These are phyloP conservation scores for Sinosuthora webbiana DNA, from an alignment of 2,113 vertebrate genomes.

Conservation along the genomic window DNA sequence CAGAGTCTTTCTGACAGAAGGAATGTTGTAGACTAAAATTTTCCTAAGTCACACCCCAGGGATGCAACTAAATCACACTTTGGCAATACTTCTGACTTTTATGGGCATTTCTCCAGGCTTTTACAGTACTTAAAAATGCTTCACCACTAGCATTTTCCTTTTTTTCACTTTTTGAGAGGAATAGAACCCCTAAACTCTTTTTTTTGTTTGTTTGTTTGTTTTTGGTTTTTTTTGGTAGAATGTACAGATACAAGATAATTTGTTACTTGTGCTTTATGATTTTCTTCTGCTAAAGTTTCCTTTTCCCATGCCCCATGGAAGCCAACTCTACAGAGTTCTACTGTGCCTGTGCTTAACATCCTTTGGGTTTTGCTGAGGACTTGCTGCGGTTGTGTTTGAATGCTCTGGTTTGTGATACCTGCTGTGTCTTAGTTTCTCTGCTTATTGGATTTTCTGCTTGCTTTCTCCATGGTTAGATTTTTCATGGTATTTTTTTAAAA, in stretches of 20 bases:
- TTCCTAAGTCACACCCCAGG: not conserved
- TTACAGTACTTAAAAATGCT: not conserved
- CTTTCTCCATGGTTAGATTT: not conserved
- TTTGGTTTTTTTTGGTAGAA: not conserved
- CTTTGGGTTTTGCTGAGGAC: not conserved
- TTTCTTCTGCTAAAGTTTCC: not conserved
- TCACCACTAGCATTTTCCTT: not conserved
- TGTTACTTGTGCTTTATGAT: not conserved
- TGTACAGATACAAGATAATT: not conserved
- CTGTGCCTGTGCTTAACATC: not conserved
- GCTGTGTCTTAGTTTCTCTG: not conserved
- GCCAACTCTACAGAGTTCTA: not conserved
- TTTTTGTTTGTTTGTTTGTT: too few species aligned
- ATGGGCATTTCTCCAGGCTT: not conserved
- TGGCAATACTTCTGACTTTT: not conserved
- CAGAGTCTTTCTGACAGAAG: not conserved
- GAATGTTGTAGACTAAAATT: not conserved
- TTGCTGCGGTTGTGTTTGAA: not conserved
- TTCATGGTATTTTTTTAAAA: not conserved
- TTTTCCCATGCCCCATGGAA: not conserved
- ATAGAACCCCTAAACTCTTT: not conserved
- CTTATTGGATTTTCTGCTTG: not conserved
- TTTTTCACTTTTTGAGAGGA: not conserved
- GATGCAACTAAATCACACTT: not conserved
- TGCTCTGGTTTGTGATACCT: not conserved